These are phyloP conservation scores for Pipistrellus nathusii DNA, from an alignment of 2,797 vertebrate genomes.

Conservation along the genomic window DNA sequence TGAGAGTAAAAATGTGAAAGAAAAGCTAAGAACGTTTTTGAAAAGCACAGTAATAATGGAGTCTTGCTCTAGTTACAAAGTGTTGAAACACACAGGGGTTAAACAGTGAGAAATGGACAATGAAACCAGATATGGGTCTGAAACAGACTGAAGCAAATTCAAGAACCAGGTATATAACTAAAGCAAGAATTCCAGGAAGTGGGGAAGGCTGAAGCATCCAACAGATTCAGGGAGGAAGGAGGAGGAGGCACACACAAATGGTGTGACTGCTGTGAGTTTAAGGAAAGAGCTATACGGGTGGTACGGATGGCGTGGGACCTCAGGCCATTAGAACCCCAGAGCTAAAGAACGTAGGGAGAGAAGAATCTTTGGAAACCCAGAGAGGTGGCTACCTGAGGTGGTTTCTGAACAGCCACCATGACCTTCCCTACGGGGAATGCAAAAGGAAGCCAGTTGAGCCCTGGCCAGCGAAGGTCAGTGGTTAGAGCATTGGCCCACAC, in stretches of 20 bases:
- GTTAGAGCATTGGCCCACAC: no score
- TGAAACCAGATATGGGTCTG: background rate
- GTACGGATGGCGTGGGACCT: no score
- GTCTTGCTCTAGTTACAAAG: background rate
- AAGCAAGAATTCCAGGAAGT: background rate
- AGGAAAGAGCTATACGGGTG: background rate
- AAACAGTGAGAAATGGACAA: background rate
- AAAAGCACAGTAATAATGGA: background rate
- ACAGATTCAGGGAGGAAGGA: background rate
- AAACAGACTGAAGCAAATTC: background rate
- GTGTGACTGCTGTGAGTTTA: background rate
- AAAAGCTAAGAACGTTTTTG: background rate
- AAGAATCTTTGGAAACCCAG: background rate
- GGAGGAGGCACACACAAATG: background rate
- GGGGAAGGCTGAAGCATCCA: background rate
- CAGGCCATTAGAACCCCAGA: background rate
- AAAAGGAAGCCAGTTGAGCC: background rate
- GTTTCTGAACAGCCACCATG: background rate
- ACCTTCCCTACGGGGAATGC: background rate
- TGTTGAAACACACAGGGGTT: background rate
- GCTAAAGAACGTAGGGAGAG: background rate
- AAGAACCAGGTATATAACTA: background rate
- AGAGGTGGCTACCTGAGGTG: background rate
- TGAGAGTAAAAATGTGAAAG: background rate
- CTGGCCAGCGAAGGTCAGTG: no score